Evolutionary conservation across 2,113 vertebrate species (phyloP), one percentile per base, ranked within the genome.

Genomic region (Strix aluco): DNA sequence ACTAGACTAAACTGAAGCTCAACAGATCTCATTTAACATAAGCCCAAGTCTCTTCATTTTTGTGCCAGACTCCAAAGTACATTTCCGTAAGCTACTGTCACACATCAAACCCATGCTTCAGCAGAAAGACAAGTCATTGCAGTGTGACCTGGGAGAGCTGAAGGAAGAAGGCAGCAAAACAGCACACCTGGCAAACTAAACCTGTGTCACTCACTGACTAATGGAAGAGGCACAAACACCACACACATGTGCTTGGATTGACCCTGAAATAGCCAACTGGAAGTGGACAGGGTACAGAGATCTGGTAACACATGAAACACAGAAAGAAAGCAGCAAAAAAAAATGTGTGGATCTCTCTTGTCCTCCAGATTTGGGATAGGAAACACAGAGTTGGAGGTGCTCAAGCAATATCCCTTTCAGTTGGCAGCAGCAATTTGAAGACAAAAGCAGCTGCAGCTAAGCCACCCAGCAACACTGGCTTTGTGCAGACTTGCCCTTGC

Each of bases 371-470:
- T 34, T 84, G 51, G 0, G 0, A 46, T 25, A 63, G 61, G 17
- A 78, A 73, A 40, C 1, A 3, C 1, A 3, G 55, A 42, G 11
- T 46, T 40, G 0, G 3, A 72, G 57, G 17, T 42, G 47, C 29
- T 46, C 40, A 42, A 40, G 32, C 27, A 34, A 9, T 29, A 59
- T 32, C 16, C 14, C 26, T 69, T 65, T 89, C 47, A 27, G 19
- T 0, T 15, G 65, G 52, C 65, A 75, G 47, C 6, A 11, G 22
- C 20, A 57, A 61, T 79, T 25, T 61, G 62, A 79, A 91, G 58
- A 40, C 49, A 61, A 75, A 86, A 89, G 57, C 81, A 79, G 89
- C 78, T 96, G 89, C 81, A 90, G 88, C 58, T 66, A 30, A 85
- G 88, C 17, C 21, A 65, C 30, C 9, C 40, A 65, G 70, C 7